Conservation (phyloP, 2,113 vertebrate species). For the Mirounga angustirostris region DNA sequence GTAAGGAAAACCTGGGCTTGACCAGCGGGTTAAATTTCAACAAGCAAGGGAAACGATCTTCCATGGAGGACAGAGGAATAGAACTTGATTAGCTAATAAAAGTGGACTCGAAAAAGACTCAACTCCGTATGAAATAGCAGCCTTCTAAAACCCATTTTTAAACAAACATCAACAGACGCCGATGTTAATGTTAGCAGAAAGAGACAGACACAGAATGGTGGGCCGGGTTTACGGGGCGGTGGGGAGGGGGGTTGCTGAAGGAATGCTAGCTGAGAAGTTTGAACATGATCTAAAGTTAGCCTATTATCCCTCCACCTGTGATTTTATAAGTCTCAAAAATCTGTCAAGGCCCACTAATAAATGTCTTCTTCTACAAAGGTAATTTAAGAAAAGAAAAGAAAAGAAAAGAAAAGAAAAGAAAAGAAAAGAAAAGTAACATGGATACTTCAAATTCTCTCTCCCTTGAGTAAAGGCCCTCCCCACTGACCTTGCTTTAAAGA, state of each 20-base stretch:
- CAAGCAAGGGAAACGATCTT: not conserved
- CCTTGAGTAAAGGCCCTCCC: constrained; percentile 65
- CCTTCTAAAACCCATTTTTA: constrained; percentile 21
- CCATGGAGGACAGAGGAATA: not conserved
- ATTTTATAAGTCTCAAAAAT: constrained; percentile 72
- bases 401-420: too few relatives aligned
- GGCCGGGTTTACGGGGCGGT: not conserved
- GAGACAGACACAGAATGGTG: not conserved
- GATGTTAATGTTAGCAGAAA: constrained; percentile 3
- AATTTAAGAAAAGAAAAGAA: constrained; percentile 73
- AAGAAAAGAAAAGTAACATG: constrained; percentile 73
- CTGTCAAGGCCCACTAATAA: constrained; percentile 73
- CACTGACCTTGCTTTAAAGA: constrained; percentile 75
- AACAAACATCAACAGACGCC: constrained; percentile 49
- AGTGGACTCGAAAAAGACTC: not conserved
- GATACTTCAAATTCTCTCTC: constrained; percentile 70
- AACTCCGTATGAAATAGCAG: constrained; percentile 28
- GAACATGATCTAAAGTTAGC: constrained; percentile 67
- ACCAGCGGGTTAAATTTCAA: constrained; percentile 3
- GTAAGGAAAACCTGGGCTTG: not conserved
- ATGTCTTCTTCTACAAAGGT: constrained; percentile 66
- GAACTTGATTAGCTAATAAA: constrained; percentile 31
- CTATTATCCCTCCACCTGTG: constrained; percentile 56
- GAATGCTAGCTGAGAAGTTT: constrained; percentile 30
- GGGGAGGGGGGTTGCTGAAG: not conserved